Percentiles rank a stretch among this genome's conserved stretches.
Evolutionary conservation across 2,888 invertebrate species (phyloP).

Genomic region (Podabrus alpinus): DNA sequence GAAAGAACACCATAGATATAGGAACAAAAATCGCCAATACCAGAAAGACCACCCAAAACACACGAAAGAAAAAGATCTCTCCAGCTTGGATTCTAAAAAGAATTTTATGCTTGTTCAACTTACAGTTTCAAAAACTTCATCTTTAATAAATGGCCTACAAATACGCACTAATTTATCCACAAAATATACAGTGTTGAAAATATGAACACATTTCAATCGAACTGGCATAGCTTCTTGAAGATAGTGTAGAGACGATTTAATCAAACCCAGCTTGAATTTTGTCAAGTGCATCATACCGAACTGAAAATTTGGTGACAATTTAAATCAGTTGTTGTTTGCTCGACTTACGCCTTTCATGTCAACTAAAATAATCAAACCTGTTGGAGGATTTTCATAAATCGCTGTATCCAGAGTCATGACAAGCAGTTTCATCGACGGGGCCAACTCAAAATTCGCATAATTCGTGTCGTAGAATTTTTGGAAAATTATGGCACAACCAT

Average conservation of each 20-base stretch:
- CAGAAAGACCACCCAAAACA: too few relatives aligned
- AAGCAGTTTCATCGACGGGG: constrained; percentile 62
- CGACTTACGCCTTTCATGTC: constrained; percentile 68
- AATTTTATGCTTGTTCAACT: neutral
- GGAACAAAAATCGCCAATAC: too few relatives aligned
- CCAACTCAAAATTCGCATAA: constrained; percentile 64
- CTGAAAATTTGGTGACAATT: neutral
- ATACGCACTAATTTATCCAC: constrained; percentile 56
- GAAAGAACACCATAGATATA: too few relatives aligned
- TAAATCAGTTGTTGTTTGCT: neutral
- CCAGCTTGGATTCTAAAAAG: too few relatives aligned
- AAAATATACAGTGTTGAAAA: constrained; percentile 62
- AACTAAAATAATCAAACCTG: constrained; percentile 68
- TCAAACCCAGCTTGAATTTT: constrained; percentile 41
- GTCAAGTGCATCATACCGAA: constrained; percentile 40
- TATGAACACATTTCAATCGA: constrained; percentile 67
- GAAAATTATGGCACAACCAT: constrained; percentile 65
- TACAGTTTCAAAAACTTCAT: constrained; percentile 5
- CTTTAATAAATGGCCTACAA: constrained; percentile 63
- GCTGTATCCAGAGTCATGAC: constrained; percentile 56
- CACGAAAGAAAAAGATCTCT: too few relatives aligned
- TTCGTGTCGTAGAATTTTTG: constrained; percentile 63
- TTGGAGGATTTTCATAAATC: constrained; percentile 61
- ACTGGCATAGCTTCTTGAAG: constrained; percentile 72
- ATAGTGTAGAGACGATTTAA: constrained; percentile 68